These are phyloP conservation scores for Disparrhopalites patrizii DNA, from an alignment of 2,888 invertebrate genomes.

Conservation along the genomic window DNA sequence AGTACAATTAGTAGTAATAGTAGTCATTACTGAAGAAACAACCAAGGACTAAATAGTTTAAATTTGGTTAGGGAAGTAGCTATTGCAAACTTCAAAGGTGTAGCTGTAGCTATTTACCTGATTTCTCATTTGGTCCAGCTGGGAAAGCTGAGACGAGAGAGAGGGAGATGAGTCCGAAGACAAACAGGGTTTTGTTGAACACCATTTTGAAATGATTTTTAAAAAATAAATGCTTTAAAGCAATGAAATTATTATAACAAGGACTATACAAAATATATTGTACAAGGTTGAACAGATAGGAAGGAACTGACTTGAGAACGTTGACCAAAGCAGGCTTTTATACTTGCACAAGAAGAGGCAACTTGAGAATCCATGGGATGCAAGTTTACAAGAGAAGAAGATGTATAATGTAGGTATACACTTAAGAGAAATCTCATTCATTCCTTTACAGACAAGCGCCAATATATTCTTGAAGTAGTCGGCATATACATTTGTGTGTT, in stretches of 20 bases:
- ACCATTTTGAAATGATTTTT: conserved; percentile 17
- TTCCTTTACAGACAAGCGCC: too few species aligned
- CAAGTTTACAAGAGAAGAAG: background rate
- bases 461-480: too few species aligned
- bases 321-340: conserved; percentile 4
- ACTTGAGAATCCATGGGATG: too few species aligned
- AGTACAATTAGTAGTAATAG: too few species aligned
- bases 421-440: background rate
- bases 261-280: background rate
- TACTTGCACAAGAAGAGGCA: background rate
- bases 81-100: too few species aligned
- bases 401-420: background rate
- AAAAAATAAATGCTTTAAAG: background rate
- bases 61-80: too few species aligned
- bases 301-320: conserved; percentile 26
- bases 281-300: conserved; percentile 11
- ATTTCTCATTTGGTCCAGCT: conserved; percentile 7
- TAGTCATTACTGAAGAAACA: too few species aligned
- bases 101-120: too few species aligned
- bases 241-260: background rate
- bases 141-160: conserved; percentile 16
- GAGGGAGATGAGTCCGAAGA: conserved; percentile 14
- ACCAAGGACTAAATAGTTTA: too few species aligned
- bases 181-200: conserved; percentile 14
- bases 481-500: too few species aligned